Base-by-base conservation (phyloP, 2,888 invertebrate genomes). In the Aspidiotus destructor region DNA sequence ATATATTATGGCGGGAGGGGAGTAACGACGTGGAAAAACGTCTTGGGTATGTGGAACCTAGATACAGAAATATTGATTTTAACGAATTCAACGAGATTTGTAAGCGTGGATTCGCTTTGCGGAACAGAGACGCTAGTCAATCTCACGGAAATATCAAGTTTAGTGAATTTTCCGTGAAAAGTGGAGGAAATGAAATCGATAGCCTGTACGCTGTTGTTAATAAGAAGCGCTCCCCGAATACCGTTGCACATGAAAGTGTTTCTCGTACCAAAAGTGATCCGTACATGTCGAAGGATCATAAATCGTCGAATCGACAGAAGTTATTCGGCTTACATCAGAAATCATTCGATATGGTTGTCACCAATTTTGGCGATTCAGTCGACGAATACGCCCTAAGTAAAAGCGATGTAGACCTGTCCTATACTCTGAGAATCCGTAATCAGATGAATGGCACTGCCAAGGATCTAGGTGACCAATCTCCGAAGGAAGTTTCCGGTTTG, bases 361-460 rank as follows among this genome's bases (percentile, higher is more conserved):
- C 72, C 40, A 79, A 80, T 73, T 79, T 79, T 11, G 86, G 86
- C 2, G 58, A 58, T 28, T 13, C 55, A 10, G 58, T 17, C 58
- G 58, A 40, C 13, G 58, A 17, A 8, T 17, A 28, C 16, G 86
- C 41, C 41, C n/a, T 41, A 10, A 69, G 52, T 80, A 84, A 64
- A 80, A 81, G 77, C 6, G 86, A 86, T 44, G 81, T 81, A 72
- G 91, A 91, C 73, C 91, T 92, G 75, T 88, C 91, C 0, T 92
- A 92, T 74, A 88, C 88, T 8, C 79, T 91, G 62, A 90, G 91
- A 75, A 91, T 91, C 75, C 82, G 90, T 6, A 90, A 91, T 75
- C 83, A 90, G 1, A 88, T 90, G 86, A 91, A 91, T 75, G 90
- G 90, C 0, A 89, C 89, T 0, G 87, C 88, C 0, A 82, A 85